These are phyloP conservation scores for Pantala flavescens DNA, from an alignment of 1,140 invertebrate species.

Conservation along the genomic window DNA sequence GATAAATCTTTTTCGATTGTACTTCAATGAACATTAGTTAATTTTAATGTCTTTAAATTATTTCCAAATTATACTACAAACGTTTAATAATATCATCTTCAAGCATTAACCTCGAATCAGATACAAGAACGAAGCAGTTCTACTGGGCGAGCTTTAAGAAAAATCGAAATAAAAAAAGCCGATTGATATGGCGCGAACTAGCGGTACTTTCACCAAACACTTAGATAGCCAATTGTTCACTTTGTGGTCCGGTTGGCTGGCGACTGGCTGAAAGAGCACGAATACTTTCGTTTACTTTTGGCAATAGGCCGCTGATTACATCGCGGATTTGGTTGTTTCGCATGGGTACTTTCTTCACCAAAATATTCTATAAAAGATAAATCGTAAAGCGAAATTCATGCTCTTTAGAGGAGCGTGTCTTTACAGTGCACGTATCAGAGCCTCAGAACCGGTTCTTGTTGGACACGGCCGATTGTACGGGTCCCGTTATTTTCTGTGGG, in stretches of 20 bases:
- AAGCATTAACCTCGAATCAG: too few species aligned
- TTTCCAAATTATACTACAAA: too few species aligned
- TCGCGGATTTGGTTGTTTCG: too few species aligned
- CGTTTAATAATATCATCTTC: too few species aligned
- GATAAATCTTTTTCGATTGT: too few species aligned
- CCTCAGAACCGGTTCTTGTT: constrained; percentile 12
- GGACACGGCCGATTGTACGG: constrained; percentile 12
- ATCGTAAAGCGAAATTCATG: not conserved
- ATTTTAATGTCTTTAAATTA: too few species aligned
- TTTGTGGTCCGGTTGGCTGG: not conserved
- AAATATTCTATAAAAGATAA: not conserved
- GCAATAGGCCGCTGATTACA: too few species aligned
- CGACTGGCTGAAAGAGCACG: too few species aligned
- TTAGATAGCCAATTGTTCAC: not conserved
- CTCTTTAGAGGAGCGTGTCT: not conserved
- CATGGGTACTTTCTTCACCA: not conserved
- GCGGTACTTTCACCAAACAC: constrained; percentile 3
- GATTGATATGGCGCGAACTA: constrained; percentile 8
- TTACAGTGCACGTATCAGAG: constrained; percentile 3
- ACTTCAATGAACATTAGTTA: too few species aligned
- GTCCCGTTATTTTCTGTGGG: constrained; percentile 16
- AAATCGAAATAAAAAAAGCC: not conserved
- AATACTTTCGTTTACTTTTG: too few species aligned
- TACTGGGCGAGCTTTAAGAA: too few species aligned
- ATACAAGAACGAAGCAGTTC: too few species aligned